A percentile compares a stretch with the other conserved stretches of the same genome.
Conservation (phyloP, 2,113 vertebrate species). For the Tetrax tetrax region DNA sequence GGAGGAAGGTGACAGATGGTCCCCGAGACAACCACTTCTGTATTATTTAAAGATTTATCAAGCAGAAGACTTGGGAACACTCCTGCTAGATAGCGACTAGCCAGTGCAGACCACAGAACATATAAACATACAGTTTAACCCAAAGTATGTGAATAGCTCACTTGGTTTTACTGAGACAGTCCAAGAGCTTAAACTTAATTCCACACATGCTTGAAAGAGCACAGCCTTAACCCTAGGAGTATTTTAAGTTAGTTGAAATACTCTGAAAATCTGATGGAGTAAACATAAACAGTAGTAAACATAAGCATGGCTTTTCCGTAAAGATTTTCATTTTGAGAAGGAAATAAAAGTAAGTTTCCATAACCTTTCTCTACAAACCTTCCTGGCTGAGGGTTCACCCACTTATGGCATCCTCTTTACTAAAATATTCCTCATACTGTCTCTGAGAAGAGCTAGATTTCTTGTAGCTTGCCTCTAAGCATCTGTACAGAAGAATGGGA, state of each 20-base stretch:
- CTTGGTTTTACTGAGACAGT: background rate
- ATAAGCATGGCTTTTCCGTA: background rate
- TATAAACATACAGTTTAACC: background rate
- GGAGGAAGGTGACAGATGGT: background rate
- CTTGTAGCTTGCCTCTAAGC: background rate
- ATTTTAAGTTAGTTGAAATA: background rate
- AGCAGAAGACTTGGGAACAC: background rate
- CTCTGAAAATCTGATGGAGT: background rate
- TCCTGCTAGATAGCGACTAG: background rate
- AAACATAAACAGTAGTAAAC: background rate
- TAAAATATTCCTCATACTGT: background rate
- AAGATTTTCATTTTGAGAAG: background rate
- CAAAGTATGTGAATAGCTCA: background rate
- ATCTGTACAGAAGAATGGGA: background rate
- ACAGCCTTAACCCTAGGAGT: background rate
- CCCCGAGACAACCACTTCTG: background rate
- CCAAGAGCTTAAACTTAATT: background rate
- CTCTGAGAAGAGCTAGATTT: background rate
- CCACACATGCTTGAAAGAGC: background rate
- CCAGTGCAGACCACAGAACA: background rate
- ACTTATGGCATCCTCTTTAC: background rate
- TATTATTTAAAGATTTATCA: constrained; percentile 12
- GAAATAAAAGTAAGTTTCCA: background rate
- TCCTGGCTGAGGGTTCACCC: background rate
- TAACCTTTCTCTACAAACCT: background rate